Base-by-base conservation (phyloP, 2,113 vertebrate genomes). In the Pteropus alecto region DNA sequence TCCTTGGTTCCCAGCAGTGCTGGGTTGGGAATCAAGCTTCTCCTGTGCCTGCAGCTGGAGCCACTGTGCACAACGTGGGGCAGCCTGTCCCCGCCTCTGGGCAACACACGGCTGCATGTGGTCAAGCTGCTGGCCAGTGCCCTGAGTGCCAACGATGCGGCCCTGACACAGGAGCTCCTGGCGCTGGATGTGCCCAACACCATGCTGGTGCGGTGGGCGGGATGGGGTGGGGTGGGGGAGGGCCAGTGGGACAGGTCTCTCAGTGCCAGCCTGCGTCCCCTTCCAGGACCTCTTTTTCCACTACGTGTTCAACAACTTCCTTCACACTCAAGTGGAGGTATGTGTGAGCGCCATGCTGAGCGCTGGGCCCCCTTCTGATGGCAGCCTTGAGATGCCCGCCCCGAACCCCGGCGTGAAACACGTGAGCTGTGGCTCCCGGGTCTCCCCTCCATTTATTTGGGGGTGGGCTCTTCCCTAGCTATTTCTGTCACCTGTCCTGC, bases 221-320 rank as follows among this genome's bases (percentile, higher is more conserved):
- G 15, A 16, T 5, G 0, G 3, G 54, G 11, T 4, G 2, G 11
- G 19, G 41, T 5, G 38, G 51, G 24, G 2, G 1, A 1, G 43
- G 26, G 4, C 15, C 58, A 1, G 2, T 0, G 12, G 35, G 28
- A 5, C 14, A 13, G 77, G 56, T 2, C 8, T 13, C n/a, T 61
- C 5, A n/a, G 38, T 30, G 2, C n/a, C 12, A 93, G 46, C 70
- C 11, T 33, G 6, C 35, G 35, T 48, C 12, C 18, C 41, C 4
- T 3, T 54, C 8, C 60, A 99, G 98, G 98, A 99, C 89, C 98
- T 99, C n/a, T 99, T 98, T 87, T 99, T 99, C 96, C 97, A 98
- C 83, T 98, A 98, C 0, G 97, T 97, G 33, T 98, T 98, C 97
- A 99, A 99, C 93, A 99, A 99, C 60, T 99, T 99, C 68, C 79